Base-by-base conservation (phyloP, 2,797 vertebrate genomes). In the Ctenochaetus hawaiiensis region DNA sequence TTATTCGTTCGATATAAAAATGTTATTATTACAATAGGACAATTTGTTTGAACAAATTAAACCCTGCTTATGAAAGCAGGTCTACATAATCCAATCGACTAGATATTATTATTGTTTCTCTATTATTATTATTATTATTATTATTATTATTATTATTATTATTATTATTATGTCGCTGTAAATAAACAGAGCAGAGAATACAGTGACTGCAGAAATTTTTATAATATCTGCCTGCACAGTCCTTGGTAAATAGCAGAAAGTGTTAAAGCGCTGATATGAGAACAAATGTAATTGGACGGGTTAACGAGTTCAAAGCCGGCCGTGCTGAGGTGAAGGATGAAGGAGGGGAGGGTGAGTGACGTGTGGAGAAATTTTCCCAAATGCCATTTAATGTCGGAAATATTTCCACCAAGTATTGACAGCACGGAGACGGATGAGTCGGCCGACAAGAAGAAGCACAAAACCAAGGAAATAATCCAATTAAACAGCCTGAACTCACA, bases 361-460 rank as follows among this genome's bases (percentile, higher is more conserved):
- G 86, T 87, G 80, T 74, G 79, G 69, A 84, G 71, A 90, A 81
- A 92, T 92, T 91, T 91, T 86, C 89, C 89, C 86, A 90, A 94
- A 93, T 94, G 90, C 77, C 86, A 91, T 90, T 93, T 92, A 91
- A 92, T 88, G 91, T 91, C 89, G 90, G 91, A 92, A 94, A 94
- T 93, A 91, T 93, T 93, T 93, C 75, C 82, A 74, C 67, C 82
- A 72, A 81, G 87, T 91, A 92, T 92, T 92, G 93, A 92, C 91
- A 92, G 84, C 84, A 67, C 48, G 52, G 78, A 84, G 78, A 88
- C 73, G 77, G 66, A 82, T 64, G 87, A 92, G 83, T 52, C 79
- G 89, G 77, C 52, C 61, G 60, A 34, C 41, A 77, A 86, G 75
- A 41, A 52, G 67, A 68, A 75, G 44, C 75, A 69, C 75, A 48